Evolutionary conservation across 2,113 vertebrate genomes (phyloP), one percentile per base, ranked within the genome.

Genomic region (Eudyptes chrysolophus): DNA sequence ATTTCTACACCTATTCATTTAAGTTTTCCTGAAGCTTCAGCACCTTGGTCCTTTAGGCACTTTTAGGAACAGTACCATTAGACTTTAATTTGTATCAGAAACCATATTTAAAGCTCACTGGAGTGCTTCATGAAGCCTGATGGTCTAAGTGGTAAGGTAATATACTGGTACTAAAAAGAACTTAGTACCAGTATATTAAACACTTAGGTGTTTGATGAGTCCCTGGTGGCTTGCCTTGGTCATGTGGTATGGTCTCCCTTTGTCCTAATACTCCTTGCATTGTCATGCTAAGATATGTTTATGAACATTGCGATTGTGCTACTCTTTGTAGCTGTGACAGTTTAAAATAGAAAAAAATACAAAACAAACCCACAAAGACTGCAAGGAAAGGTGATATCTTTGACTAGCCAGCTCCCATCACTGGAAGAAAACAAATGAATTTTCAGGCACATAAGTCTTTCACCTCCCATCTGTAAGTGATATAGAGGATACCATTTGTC

Each of bases 401-500:
- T 48, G 26, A 55, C 15, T 16, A 52, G 13, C 17, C 27, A 51
- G 2, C 8, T 76, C 10, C 22, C 20, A n/a, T 11, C 32, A 42
- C 22, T 52, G 29, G 65, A 79, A 66, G 18, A 18, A 76, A 94
- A 36, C 6, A 62, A 58, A 78, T 25, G 5, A 18, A 55, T 83
- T 90, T 94, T 87, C 24, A 76, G 25, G 15, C 30, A 40, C 9
- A 5, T 49, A 55, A 60, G 19, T 49, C 27, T 62, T 87, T 30
- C 8, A 9, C 5, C 8, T 93, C 4, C 11, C 15, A 34, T 26
- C 10, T 90, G 3, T 29, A 54, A 58, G 20, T 19, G 3, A 16
- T 38, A 21, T 2, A 61, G 32, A 36, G 6, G 0, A 42, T 17
- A 46, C 3, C 1, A n/a, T 40, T 71, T 79, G 3, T 55, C 27